Conservation (phyloP, 2,113 vertebrate genomes). For the Rhegmatorhina hoffmannsi region DNA sequence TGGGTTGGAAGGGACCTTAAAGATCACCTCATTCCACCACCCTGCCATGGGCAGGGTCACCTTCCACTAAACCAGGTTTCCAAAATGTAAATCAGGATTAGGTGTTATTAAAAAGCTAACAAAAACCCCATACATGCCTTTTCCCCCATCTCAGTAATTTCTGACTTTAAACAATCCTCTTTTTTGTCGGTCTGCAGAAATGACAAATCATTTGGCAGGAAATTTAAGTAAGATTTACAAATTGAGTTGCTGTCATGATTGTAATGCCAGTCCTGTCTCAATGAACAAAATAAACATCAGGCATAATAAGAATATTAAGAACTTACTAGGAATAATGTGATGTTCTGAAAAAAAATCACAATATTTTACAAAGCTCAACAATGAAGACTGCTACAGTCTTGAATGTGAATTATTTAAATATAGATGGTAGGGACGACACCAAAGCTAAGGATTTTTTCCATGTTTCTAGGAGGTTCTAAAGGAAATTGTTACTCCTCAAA, state of each 20-base stretch:
- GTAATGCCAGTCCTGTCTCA: neutral
- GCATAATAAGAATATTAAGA: neutral
- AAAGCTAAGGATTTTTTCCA: neutral
- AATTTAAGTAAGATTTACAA: neutral
- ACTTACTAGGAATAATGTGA: neutral
- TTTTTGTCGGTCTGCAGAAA: neutral
- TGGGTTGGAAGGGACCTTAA: neutral
- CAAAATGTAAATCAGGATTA: neutral
- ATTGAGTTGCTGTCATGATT: neutral
- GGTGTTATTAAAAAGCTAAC: neutral
- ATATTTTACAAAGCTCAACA: neutral
- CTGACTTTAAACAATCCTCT: neutral
- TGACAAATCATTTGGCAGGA: neutral
- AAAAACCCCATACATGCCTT: neutral
- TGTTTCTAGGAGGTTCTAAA: neutral
- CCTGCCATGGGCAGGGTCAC: neutral
- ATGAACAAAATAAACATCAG: neutral
- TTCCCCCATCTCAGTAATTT: neutral
- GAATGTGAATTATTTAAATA: neutral
- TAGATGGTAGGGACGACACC: neutral
- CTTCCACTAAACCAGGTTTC: neutral
- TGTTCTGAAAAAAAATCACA: neutral
- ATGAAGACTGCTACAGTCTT: neutral
- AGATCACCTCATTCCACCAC: rapidly evolving
- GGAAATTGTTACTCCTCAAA: neutral